Evolutionary conservation across 1,140 invertebrate genomes (phyloP), one percentile per base, ranked within the genome.

Genomic region (Ostrea edulis): DNA sequence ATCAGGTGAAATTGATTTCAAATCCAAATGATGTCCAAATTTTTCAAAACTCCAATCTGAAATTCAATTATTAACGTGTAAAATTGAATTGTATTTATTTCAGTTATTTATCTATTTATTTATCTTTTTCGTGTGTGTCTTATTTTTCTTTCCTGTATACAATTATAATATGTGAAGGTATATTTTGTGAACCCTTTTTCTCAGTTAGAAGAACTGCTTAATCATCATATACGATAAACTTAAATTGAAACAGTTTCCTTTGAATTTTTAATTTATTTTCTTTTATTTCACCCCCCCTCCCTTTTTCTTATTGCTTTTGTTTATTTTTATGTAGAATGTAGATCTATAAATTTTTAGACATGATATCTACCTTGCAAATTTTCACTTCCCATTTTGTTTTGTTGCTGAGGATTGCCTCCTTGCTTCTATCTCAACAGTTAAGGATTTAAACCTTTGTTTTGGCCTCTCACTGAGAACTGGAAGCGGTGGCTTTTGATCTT

Each of bases 371-470:
- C 54, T 84, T 20, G 9, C 52, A 52, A 25, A 52, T 52, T 22
- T 20, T 84, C 12, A 84, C 17, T 9, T 51, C 44, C 82, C 82
- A 84, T 84, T 84, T 84, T 55, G 82, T 84, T 54, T 53, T 84
- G 82, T 84, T 52, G 82, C 14, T 84, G 3, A 51, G 12, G 44
- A 11, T 9, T 84, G 82, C 53, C 9, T 84, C 9, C 54, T 84
- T 0, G 3, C 9, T 9, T 84, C 82, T 20, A 55, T 84, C 54
- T 53, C 12, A 51, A 9, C 82, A 20, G 82, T 84, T 25, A 84
- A 55, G 8, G 82, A 55, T 84, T 84, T 53, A 54, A 84, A 84
- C 54, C 82, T 52, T 84, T 35, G 82, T 22, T 53, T 84, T 84
- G 9, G 25, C 20, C 20, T 71, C 25, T n/a, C 20, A 29, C 5